phyloP scores from a whole-genome alignment of 2,797 vertebrate species.

The Molossus molossus region DNA sequence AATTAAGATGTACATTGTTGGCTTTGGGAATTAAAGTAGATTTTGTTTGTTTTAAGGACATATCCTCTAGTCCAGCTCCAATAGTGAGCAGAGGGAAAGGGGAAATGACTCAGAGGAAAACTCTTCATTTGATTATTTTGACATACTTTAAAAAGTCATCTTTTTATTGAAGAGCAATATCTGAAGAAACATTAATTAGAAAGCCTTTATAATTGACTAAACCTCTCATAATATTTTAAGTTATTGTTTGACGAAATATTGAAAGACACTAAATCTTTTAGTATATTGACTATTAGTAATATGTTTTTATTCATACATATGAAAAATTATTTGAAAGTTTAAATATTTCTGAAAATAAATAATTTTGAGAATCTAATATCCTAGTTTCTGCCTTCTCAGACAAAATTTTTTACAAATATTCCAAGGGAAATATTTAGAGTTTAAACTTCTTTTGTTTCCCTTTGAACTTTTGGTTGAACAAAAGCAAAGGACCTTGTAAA shows the following conservation, averaged over 20 bases:
- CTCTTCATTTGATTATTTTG: constrained; percentile 18
- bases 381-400: constrained; percentile 40
- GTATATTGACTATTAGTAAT: constrained; percentile 38
- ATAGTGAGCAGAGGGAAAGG: background rate
- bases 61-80: background rate
- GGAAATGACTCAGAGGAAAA: background rate
- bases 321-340: constrained; percentile 62
- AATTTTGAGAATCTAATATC: constrained; percentile 64
- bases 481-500: background rate
- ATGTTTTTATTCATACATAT: constrained; percentile 52
- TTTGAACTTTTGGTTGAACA: constrained; percentile 46
- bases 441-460: constrained; percentile 44
- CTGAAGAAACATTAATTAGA: background rate
- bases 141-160: background rate
- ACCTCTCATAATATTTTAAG: background rate
- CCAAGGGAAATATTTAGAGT: constrained; percentile 32
- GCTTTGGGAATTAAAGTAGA: background rate
- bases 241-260: constrained; percentile 64
- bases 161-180: constrained; percentile 50
- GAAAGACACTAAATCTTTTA: constrained; percentile 41
- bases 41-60: constrained; percentile 43
- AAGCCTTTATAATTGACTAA: constrained; percentile 38
- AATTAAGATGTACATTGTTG: background rate
- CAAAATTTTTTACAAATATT: constrained; percentile 53
- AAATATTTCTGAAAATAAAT: constrained; percentile 69